Percentiles rank a stretch among this genome's conserved stretches.
Evolutionary conservation across 2,888 invertebrate genomes (phyloP).

Genomic region (Blastobasis adustella): DNA sequence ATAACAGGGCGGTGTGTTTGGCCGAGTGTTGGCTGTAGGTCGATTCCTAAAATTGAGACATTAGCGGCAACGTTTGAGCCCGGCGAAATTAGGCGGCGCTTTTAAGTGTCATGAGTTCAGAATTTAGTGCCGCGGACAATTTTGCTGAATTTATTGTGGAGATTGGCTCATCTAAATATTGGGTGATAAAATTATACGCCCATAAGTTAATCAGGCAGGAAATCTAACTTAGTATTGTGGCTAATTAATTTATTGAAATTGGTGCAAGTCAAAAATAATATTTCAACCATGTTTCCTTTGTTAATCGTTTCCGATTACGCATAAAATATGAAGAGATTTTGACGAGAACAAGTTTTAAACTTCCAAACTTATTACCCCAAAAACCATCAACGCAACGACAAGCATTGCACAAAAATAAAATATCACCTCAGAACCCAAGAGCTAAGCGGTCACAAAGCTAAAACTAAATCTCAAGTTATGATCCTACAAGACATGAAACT

Average conservation of each 20-base stretch:
- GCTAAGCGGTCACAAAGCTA: conserved; percentile 40
- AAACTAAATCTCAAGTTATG: conserved; percentile 64
- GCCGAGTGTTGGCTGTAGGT: conserved; percentile 46
- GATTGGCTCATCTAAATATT: conserved; percentile 19
- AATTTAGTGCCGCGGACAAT: conserved; percentile 27
- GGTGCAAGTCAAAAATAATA: too few species aligned
- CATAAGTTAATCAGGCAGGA: too few species aligned
- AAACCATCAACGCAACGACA: too few species aligned
- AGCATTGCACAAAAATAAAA: conserved; percentile 52
- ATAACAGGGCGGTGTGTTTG: conserved; percentile 58
- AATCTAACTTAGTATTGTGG: too few species aligned
- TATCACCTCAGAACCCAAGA: conserved; percentile 44
- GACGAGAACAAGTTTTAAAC: too few species aligned
- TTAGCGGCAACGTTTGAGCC: conserved; percentile 43
- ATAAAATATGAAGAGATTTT: too few species aligned
- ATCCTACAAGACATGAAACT: conserved; percentile 45
- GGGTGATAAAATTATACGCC: too few species aligned
- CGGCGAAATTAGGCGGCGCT: conserved; percentile 40
- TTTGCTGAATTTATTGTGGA: background rate
- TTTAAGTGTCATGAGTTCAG: conserved; percentile 43
- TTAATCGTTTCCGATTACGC: too few species aligned
- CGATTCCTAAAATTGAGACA: conserved; percentile 65
- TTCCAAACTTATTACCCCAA: too few species aligned
- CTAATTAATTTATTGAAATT: too few species aligned
- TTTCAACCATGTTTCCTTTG: too few species aligned